Percentiles rank a stretch among this genome's conserved stretches.
These are phyloP conservation scores for Mastacembelus armatus DNA, from an alignment of 2,797 vertebrate species.

Conservation along the genomic window DNA sequence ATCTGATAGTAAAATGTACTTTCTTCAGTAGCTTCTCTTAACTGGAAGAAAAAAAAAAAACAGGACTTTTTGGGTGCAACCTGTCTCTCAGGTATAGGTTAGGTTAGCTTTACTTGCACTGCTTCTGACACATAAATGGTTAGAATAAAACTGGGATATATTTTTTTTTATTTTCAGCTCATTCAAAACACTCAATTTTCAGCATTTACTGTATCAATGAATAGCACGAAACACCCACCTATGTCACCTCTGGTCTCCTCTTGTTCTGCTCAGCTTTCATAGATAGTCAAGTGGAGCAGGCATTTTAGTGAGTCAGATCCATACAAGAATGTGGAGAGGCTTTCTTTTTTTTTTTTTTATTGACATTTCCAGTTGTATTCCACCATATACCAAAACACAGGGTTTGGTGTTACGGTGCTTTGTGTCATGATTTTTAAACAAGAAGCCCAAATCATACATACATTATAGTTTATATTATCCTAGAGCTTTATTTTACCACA, in stretches of 20 bases:
- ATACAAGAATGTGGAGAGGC: constrained; percentile 29
- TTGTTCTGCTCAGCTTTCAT: constrained; percentile 57
- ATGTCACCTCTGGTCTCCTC: constrained; percentile 57
- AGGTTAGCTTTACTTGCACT: too few species aligned
- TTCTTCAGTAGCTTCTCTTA: too few species aligned
- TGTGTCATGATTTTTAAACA: neutral
- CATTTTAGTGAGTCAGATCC: constrained; percentile 63
- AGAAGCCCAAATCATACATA: neutral
- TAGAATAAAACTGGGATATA: constrained; percentile 13
- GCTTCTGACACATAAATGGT: constrained; percentile 21
- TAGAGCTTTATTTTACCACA: neutral
- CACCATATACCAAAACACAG: neutral
- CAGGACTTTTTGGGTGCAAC: too few species aligned
- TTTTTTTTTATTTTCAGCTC: constrained; percentile 18
- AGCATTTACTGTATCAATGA: constrained; percentile 65
- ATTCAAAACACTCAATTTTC: constrained; percentile 57
- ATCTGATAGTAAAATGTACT: neutral
- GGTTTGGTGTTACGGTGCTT: neutral
- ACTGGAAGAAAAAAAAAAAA: neutral
- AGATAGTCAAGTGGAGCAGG: constrained; percentile 52
- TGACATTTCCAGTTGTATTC: constrained; percentile 24
- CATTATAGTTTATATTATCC: neutral
- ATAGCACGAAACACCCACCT: constrained; percentile 66
- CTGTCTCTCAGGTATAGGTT: too few species aligned
- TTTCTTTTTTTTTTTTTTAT: constrained; percentile 16